Base-by-base conservation (phyloP, 2,113 vertebrate genomes). In the Microcebus jonahi region DNA sequence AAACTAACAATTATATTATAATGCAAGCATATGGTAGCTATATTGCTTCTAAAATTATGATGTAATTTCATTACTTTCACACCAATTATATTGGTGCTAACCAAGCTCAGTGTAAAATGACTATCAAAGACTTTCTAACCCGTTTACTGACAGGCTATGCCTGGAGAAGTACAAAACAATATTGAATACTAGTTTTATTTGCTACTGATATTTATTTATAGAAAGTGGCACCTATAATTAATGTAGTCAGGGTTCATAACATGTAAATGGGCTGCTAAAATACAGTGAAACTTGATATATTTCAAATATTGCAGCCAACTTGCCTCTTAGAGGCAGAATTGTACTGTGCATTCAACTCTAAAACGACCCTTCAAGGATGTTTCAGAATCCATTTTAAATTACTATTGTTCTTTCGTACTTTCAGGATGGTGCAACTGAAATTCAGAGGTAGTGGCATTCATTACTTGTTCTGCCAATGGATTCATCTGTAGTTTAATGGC, bases 181-280 rank as follows among this genome's bases (percentile, higher is more conserved):
- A 98, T 92, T 97, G 96, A 98, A 97, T 85, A 93, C 31, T 97
- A 97, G 36, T 71, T 76, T 95, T 97, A 93, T 97, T 98, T 98
- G 81, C 88, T 50, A 18, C 90, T 97, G 45, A 31, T 70, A 96
- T 88, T 97, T 97, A 97, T 97, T 98, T 98, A 97, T 97, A 97
- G 96, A 96, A 95, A 89, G 81, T 98, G n/a, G 70, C 91, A 98
- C 92, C 90, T 97, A 93, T 97, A 98, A 98, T 98, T 98, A 98
- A 98, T 96, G 75, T 31, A 86, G 21, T 97, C 97, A 97, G 45
- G 94, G 18, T 98, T 97, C 53, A 93, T 0, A 45, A 95, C 96
- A 97, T 94, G 96, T 82, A 98, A 98, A 95, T 65, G 90, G 88
- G 59, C 17, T 97, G 36, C 59, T 97, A 73, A 95, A 97, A 34